Conservation (phyloP, 2,113 vertebrate species). For the Mus pahari region DNA sequence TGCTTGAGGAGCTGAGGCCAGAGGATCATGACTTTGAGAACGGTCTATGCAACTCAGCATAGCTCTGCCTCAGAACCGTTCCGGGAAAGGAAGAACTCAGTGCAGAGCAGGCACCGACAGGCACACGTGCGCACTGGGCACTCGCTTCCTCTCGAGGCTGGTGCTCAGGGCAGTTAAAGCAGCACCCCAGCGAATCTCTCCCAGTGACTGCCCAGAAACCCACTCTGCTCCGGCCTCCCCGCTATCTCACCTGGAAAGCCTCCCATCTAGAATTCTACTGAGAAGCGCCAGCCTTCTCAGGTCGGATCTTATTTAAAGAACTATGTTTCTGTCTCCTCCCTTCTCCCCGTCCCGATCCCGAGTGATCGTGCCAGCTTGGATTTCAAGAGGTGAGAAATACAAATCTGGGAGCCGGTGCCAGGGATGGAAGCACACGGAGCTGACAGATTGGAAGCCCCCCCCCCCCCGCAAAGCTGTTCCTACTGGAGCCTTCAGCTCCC, state of each 20-base stretch:
- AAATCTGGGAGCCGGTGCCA: neutral
- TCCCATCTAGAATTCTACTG: neutral
- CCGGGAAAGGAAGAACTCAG: neutral
- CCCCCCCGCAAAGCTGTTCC: slow-evolving; percentile 26
- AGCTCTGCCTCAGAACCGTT: neutral
- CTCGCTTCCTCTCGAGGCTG: neutral
- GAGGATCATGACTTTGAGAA: neutral
- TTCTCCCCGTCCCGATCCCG: neutral
- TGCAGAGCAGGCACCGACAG: neutral
- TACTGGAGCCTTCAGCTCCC: neutral
- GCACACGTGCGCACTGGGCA: neutral
- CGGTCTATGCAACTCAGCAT: neutral
- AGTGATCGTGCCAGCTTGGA: slow-evolving; percentile 47
- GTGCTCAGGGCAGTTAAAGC: neutral
- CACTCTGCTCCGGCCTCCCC: neutral
- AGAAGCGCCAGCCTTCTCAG: neutral
- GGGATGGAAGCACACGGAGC: neutral
- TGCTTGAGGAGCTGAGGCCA: neutral
- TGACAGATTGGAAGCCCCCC: slow-evolving; percentile 46
- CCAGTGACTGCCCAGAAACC: neutral
- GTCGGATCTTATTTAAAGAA: slow-evolving; percentile 38
- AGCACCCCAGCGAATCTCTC: neutral
- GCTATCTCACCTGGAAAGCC: neutral
- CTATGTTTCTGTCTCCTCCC: neutral
- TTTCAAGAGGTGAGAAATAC: slow-evolving; percentile 64